phyloP scores from a whole-genome alignment of 2,113 vertebrate genomes.

The Globicephala melas region DNA sequence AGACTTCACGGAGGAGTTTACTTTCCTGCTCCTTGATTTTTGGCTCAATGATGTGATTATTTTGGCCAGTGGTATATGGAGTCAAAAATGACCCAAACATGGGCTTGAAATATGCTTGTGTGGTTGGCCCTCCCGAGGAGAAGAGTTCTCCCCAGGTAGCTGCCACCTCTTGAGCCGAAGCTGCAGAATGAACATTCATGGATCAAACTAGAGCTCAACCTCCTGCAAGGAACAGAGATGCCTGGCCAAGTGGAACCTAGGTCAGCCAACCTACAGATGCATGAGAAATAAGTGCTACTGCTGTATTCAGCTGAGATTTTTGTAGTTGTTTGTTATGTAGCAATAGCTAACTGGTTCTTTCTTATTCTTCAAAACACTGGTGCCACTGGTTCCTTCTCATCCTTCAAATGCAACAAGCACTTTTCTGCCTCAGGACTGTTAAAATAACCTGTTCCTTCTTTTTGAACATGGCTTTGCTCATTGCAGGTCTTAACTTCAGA shows the following conservation, averaged over 20 bases:
- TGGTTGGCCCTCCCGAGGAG: not conserved
- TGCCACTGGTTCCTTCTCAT: not conserved
- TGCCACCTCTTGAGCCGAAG: not conserved
- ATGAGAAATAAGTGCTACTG: not conserved
- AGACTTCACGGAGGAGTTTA: not conserved
- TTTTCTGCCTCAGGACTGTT: not conserved
- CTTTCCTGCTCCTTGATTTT: not conserved
- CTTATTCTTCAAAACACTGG: not conserved
- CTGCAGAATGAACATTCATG: not conserved
- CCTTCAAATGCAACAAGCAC: not conserved
- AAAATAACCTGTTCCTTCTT: not conserved
- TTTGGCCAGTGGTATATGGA: not conserved
- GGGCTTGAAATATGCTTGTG: not conserved
- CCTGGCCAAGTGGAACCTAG: not conserved
- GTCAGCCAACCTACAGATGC: not conserved
- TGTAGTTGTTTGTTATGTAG: not conserved
- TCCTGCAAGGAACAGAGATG: not conserved
- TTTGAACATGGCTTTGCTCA: slow-evolving; percentile 1
- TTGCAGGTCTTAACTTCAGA: slow-evolving; percentile 7
- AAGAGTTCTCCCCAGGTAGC: not conserved
- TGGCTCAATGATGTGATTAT: not conserved
- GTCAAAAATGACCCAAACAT: not conserved
- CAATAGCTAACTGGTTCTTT: not conserved
- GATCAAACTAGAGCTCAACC: not conserved
- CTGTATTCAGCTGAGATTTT: not conserved